Conservation (phyloP, 2,888 invertebrate species). For the Seladonia tumulorum region DNA sequence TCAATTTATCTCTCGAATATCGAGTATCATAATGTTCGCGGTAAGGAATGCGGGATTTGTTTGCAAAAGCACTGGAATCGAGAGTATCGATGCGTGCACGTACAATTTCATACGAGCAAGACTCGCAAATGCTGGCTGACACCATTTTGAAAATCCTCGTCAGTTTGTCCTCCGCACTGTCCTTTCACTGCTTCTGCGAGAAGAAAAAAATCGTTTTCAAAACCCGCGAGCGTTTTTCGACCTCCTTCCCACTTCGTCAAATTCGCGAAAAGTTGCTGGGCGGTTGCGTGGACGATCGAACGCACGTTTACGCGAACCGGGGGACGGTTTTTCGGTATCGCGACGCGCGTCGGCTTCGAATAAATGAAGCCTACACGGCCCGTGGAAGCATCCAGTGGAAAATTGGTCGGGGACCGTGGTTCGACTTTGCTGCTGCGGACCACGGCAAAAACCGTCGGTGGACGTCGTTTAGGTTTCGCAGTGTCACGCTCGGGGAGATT, state of each 20-base stretch:
- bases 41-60: not conserved
- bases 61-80: too few relatives aligned
- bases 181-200: not conserved
- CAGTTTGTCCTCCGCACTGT: not conserved
- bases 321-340: constrained; percentile 27
- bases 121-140: not conserved
- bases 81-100: too few relatives aligned
- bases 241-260: not conserved
- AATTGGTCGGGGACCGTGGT: constrained; percentile 52
- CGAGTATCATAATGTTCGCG: not conserved
- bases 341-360: not conserved
- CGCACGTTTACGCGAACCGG: not conserved
- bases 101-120: too few relatives aligned
- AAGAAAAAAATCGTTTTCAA: too few relatives aligned
- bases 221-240: too few relatives aligned
- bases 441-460: constrained; percentile 56
- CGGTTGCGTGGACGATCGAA: not conserved
- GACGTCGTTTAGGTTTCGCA: constrained; percentile 59
- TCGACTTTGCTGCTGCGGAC: constrained; percentile 16
- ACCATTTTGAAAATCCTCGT: not conserved
- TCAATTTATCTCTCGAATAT: not conserved
- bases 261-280: not conserved
- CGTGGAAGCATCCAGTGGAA: constrained; percentile 56
- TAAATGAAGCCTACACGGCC: constrained; percentile 53
- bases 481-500: constrained; percentile 59